phyloP scores from a whole-genome alignment of 2,113 vertebrate genomes.

The Puntigrus tetrazona region DNA sequence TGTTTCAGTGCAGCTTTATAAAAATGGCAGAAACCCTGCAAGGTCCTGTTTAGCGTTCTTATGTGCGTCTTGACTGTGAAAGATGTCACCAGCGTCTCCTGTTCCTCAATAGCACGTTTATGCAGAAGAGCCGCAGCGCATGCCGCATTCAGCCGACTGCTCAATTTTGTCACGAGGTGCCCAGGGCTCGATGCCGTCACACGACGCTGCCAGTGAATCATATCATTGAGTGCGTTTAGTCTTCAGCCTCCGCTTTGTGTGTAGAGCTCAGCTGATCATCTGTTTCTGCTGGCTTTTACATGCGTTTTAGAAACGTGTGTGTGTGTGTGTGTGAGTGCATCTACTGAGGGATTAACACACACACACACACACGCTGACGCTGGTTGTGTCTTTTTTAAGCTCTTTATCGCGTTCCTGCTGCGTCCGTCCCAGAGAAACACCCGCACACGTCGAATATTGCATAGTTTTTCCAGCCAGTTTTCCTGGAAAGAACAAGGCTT shows the following conservation, averaged over 20 bases:
- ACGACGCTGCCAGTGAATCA: slow-evolving; percentile 5
- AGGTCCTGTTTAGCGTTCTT: background rate
- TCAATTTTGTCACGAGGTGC: background rate
- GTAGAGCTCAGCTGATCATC: background rate
- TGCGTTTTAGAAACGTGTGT: background rate
- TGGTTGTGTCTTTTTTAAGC: background rate
- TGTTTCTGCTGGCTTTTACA: background rate
- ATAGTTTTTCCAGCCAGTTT: background rate
- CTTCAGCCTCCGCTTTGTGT: background rate
- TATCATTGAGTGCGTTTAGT: background rate
- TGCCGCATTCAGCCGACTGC: background rate
- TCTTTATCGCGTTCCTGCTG: background rate
- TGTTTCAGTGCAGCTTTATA: background rate
- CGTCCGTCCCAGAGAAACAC: background rate
- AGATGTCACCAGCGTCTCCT: background rate
- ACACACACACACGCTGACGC: background rate
- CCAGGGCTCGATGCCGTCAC: background rate
- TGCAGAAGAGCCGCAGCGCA: background rate
- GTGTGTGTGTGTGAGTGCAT: background rate
- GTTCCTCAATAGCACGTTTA: background rate
- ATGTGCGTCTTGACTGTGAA: background rate
- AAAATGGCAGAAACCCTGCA: background rate
- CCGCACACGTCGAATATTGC: background rate
- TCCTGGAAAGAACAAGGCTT: background rate
- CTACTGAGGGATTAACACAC: background rate